These are phyloP conservation scores for Choreutis nemorana DNA, from an alignment of 2,888 invertebrate species.

Conservation along the genomic window DNA sequence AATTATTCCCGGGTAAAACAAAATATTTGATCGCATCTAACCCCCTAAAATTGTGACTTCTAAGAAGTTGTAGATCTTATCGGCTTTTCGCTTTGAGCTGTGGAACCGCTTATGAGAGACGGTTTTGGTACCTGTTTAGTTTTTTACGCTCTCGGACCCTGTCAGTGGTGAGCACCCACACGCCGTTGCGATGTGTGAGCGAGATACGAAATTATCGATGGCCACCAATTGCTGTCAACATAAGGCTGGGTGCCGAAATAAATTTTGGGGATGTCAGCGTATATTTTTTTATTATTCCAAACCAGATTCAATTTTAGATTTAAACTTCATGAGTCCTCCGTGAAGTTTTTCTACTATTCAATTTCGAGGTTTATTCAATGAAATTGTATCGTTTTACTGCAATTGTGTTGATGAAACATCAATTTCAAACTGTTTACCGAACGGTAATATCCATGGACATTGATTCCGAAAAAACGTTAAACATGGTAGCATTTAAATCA, in stretches of 20 bases:
- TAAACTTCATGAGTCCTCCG: too few species aligned
- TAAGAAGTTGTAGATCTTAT: slow-evolving; percentile 55
- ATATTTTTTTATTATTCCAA: slow-evolving; percentile 1
- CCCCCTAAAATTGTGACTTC: slow-evolving; percentile 35
- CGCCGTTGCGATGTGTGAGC: slow-evolving; percentile 30
- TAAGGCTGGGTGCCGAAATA: slow-evolving; percentile 28
- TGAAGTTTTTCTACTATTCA: too few species aligned
- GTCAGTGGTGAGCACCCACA: slow-evolving; percentile 31
- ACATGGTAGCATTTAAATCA: too few species aligned
- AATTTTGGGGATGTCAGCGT: slow-evolving; percentile 9
- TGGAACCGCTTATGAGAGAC: slow-evolving; percentile 54
- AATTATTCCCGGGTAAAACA: slow-evolving; percentile 36
- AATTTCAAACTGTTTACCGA: too few species aligned
- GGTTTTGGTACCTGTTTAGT: slow-evolving; percentile 45
- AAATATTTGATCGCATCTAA: slow-evolving; percentile 34
- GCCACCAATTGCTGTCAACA: slow-evolving; percentile 48
- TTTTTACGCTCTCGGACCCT: slow-evolving; percentile 32
- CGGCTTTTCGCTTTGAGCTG: slow-evolving; percentile 45
- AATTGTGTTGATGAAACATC: too few species aligned
- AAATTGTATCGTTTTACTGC: too few species aligned
- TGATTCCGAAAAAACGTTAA: too few species aligned
- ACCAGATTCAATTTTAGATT: slow-evolving; percentile 2
- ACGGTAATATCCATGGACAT: too few species aligned
- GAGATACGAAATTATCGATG: slow-evolving; percentile 51
- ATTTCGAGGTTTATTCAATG: too few species aligned